Percentiles rank a stretch among this genome's conserved stretches.
These are phyloP conservation scores for Acleris holmiana DNA, from an alignment of 2,888 invertebrate genomes.

Conservation along the genomic window DNA sequence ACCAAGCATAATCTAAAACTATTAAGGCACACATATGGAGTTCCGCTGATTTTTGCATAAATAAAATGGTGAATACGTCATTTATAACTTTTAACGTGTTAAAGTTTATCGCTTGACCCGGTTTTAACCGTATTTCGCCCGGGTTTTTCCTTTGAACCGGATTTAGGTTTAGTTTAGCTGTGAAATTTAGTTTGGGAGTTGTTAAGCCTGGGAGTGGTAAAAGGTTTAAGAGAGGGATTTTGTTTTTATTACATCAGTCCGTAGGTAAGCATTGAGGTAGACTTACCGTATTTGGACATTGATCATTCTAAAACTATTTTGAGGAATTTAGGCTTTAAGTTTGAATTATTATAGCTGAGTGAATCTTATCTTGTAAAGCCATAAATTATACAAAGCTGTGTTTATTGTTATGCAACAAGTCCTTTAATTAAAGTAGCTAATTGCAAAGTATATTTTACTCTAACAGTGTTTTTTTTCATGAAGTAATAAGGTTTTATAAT, in stretches of 20 bases:
- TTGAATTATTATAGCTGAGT: no score
- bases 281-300: no score
- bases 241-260: neutral
- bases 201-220: neutral
- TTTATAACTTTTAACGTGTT: slow-evolving; percentile 14
- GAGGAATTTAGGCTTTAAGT: no score
- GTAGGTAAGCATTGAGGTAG: no score
- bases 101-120: slow-evolving; percentile 18
- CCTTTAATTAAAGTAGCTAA: no score
- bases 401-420: no score
- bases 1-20: slow-evolving; percentile 12
- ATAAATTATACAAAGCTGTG: no score
- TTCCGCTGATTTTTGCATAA: slow-evolving; percentile 7
- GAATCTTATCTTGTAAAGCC: no score
- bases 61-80: slow-evolving; percentile 19
- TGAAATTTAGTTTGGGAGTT: slow-evolving; percentile 1
- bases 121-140: slow-evolving; percentile 12
- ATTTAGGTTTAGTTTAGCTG: slow-evolving; percentile 17
- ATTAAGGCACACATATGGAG: neutral
- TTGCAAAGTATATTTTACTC: no score
- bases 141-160: slow-evolving; percentile 23
- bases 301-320: no score
- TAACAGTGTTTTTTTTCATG: no score
- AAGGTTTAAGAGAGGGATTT: neutral
- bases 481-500: no score